Evolutionary conservation across 1,140 invertebrate genomes (phyloP).

Genomic region (Eciton burchellii): DNA sequence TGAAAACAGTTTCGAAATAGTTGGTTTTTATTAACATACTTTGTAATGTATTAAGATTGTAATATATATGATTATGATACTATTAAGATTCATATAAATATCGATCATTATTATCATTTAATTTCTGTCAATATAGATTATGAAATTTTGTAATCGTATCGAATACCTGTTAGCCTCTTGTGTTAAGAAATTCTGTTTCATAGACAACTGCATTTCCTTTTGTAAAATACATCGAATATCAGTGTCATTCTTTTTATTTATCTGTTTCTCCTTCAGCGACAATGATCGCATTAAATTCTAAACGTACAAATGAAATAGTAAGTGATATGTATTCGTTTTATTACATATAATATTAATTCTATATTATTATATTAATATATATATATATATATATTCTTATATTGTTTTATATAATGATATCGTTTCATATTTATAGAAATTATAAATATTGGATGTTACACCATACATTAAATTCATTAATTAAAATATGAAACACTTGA

Average conservation of each 20-base stretch:
- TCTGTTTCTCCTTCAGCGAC: constrained; percentile 76
- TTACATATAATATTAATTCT: not conserved
- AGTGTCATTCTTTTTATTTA: constrained; percentile 74
- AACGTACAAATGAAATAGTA: constrained; percentile 9
- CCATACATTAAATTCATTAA: not conserved
- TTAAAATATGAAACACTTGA: not conserved
- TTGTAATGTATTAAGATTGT: not conserved
- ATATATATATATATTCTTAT: not conserved
- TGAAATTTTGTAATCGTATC: not conserved
- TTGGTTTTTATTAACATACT: not conserved
- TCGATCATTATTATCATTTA: too few relatives aligned
- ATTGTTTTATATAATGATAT: too few relatives aligned
- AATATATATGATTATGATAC: not conserved
- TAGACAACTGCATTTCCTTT: constrained; percentile 78
- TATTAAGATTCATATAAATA: too few relatives aligned
- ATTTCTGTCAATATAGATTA: too few relatives aligned
- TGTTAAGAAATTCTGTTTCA: constrained; percentile 79
- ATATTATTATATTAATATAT: not conserved
- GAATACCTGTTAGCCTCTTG: constrained; percentile 80
- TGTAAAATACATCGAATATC: constrained; percentile 74
- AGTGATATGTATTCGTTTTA: constrained; percentile 35
- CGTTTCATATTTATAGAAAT: too few relatives aligned
- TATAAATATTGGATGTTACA: too few relatives aligned
- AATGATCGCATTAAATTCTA: constrained; percentile 77
- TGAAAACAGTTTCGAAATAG: not conserved